Evolutionary conservation across 2,888 invertebrate species (phyloP), one percentile per base, ranked within the genome.

Genomic region (Aplocera efformata): DNA sequence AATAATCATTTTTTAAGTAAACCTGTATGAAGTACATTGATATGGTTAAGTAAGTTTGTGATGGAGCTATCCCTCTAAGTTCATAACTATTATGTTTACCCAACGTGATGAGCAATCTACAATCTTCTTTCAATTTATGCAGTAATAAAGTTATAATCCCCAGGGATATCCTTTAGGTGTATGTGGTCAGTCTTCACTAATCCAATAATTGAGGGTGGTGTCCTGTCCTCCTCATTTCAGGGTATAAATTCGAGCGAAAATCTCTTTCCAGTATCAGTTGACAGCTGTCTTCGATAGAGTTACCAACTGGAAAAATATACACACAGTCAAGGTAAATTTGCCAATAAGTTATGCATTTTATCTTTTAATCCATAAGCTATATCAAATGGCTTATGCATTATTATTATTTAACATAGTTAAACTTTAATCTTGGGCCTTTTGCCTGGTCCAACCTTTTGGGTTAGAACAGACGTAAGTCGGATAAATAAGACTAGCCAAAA

Each of bases 141-240:
- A 75, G 66, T 79, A 81, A 82, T 67, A 47, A 76, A 82, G 77
- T 80, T 83, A 63, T 70, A 67, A 81, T 79, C 81, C 78, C 74
- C 30, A 11, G 62, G 80, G 49, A 53, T 52, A 50, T 53, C 46
- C 48, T 49, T 56, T 66, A 48, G 74, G 81, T 82, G 76, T 77
- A 26, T 79, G 83, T 63, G 85, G 83, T 78, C 71, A 74, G 60
- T 52, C 62, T 71, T 67, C 75, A 69, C 50, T 84, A 82, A 85
- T 85, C 83, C 83, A 72, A 70, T 85, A 85, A 85, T 83, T 77
- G 56, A 56, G 58, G 59, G 53, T 44, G 44, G 57, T 67, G 55
- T 62, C 64, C 62, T 54, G 48, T 25, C 28, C 44, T 7, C 28
- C 44, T 7, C 29, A 41, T 62, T 63, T 58, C 58, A 23, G 32